Evolutionary conservation across 2,113 vertebrate species (phyloP).

Genomic region (Oreochromis aureus): DNA sequence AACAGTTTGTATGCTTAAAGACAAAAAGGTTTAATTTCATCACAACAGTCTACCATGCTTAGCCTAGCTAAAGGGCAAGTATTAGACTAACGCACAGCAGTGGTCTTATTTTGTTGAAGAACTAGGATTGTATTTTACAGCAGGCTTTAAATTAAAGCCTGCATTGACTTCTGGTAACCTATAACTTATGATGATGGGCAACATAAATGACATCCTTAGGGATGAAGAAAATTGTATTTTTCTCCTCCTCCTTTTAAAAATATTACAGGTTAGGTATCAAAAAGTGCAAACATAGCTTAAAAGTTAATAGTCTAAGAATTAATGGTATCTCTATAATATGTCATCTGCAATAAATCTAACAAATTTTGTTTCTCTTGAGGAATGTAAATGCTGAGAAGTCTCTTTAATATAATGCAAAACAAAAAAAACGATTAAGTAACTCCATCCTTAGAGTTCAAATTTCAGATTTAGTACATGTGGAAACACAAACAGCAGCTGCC

Average conservation of each 20-base stretch:
- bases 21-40: not conserved
- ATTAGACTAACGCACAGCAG: not conserved
- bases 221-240: not conserved
- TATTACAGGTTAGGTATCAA: not conserved
- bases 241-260: not conserved
- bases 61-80: not conserved
- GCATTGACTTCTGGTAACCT: not conserved
- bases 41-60: not conserved
- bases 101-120: not conserved
- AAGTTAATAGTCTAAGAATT: not conserved
- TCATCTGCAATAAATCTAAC: not conserved
- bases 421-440: not conserved
- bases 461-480: not conserved
- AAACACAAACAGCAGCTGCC: not conserved
- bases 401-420: not conserved
- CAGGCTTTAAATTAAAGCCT: fast-evolving
- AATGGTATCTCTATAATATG: not conserved
- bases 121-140: not conserved
- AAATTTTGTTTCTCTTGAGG: not conserved
- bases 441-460: not conserved
- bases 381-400: not conserved
- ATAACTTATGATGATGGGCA: not conserved
- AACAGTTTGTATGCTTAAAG: not conserved
- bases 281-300: not conserved
- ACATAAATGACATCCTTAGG: not conserved